Conservation (phyloP, 2,888 invertebrate species). For the Gortyna flavago region DNA sequence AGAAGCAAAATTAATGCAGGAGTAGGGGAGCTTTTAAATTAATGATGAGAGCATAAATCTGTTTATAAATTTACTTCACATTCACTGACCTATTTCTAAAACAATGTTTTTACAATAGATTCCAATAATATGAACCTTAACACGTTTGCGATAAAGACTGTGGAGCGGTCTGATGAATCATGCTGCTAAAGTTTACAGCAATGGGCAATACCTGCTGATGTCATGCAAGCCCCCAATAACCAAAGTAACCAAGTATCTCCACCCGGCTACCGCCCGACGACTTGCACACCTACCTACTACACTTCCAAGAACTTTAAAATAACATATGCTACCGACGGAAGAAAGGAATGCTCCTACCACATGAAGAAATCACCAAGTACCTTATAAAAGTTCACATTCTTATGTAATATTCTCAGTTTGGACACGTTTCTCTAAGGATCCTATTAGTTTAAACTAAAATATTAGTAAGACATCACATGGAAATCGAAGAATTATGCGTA, state of each 20-base stretch:
- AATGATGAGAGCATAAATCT: conserved; percentile 5
- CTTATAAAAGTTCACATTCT: conserved; percentile 74
- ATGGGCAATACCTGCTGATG: conserved; percentile 85
- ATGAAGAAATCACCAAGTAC: conserved; percentile 62
- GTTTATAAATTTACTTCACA: conserved; percentile 58
- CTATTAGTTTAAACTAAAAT: conserved; percentile 50
- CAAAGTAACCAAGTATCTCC: conserved; percentile 68
- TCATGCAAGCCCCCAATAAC: conserved; percentile 79
- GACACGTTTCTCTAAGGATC: conserved; percentile 46
- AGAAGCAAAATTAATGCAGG: neutral
- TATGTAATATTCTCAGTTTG: conserved; percentile 83
- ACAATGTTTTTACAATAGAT: conserved; percentile 54
- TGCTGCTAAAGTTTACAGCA: conserved; percentile 81
- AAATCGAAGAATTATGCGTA: conserved; percentile 78
- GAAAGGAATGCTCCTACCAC: conserved; percentile 63
- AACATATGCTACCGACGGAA: conserved; percentile 69
- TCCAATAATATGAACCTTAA: conserved; percentile 61
- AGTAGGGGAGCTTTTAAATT: neutral
- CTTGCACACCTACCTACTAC: conserved; percentile 68
- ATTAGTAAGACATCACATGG: conserved; percentile 61
- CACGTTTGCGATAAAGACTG: conserved; percentile 62
- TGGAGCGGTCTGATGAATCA: conserved; percentile 80
- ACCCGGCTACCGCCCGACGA: conserved; percentile 60
- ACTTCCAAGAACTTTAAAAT: conserved; percentile 75
- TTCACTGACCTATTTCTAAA: conserved; percentile 64